phyloP scores from a whole-genome alignment of 1,140 invertebrate genomes.

The Drosophila sp. region DNA sequence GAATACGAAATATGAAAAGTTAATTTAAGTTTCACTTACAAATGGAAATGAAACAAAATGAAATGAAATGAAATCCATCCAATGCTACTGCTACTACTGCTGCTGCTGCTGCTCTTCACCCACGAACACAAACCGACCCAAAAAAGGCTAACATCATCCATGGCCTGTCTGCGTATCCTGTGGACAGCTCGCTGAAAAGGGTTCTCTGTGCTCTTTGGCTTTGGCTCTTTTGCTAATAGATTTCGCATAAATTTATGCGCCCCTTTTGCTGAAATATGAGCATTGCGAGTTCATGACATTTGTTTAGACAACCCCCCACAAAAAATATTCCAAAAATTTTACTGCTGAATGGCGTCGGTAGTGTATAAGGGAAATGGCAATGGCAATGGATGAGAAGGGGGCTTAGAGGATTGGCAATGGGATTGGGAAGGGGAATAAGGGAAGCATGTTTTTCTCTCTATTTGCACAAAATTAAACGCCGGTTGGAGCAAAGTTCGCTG shows the following conservation, averaged over 20 bases:
- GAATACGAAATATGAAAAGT: constrained; percentile 76
- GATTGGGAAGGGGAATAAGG: background rate
- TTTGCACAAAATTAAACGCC: constrained; percentile 79
- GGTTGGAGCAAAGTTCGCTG: constrained; percentile 49
- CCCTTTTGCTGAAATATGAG: constrained; percentile 78
- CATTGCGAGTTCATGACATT: constrained; percentile 74
- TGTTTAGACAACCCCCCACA: constrained; percentile 58
- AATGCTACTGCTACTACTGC: background rate
- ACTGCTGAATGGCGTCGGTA: background rate
- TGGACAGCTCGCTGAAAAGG: constrained; percentile 59
- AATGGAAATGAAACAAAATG: constrained; percentile 77
- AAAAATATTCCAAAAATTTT: constrained; percentile 20
- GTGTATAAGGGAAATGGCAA: background rate
- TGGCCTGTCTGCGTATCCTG: constrained; percentile 38
- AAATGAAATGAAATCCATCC: constrained; percentile 75
- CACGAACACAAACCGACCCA: constrained; percentile 33
- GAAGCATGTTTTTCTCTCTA: constrained; percentile 66
- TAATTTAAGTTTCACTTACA: constrained; percentile 80
- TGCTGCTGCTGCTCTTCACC: background rate
- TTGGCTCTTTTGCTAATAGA: constrained; percentile 67
- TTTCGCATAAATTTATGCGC: constrained; percentile 79
- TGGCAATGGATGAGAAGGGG: background rate
- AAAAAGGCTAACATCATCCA: constrained; percentile 58
- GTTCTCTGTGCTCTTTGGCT: constrained; percentile 28
- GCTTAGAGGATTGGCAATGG: background rate